Conservation (phyloP, 2,113 vertebrate species). For the Leucoraja erinaceus region DNA sequence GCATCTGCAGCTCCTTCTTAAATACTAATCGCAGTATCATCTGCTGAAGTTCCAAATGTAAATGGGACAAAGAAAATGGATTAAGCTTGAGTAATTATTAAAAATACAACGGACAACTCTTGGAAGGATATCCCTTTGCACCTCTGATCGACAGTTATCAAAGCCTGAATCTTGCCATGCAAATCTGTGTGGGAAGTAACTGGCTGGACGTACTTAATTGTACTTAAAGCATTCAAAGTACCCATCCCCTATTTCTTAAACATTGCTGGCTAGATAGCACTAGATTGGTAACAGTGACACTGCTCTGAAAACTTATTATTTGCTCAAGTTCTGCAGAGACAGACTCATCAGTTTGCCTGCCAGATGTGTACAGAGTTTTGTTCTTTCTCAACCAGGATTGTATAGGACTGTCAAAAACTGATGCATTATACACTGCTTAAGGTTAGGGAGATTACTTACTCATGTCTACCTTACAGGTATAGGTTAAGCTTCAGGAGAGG, state of each 20-base stretch:
- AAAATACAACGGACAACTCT: not conserved
- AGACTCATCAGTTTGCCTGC: not conserved
- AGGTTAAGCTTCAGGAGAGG: not conserved
- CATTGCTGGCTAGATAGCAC: not conserved
- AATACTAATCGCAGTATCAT: not conserved
- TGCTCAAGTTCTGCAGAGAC: not conserved
- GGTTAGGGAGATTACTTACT: not conserved
- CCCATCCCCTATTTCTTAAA: not conserved
- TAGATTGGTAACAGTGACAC: not conserved
- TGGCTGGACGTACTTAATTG: not conserved
- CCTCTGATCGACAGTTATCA: not conserved
- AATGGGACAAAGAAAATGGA: not conserved
- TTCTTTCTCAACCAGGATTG: not conserved
- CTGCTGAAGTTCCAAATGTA: not conserved
- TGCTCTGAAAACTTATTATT: not conserved
- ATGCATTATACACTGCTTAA: not conserved
- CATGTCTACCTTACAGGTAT: not conserved
- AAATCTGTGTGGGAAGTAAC: not conserved
- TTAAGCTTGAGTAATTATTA: not conserved
- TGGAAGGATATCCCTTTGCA: not conserved
- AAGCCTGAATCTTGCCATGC: not conserved
- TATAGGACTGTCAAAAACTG: constrained; percentile 1
- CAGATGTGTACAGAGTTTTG: not conserved
- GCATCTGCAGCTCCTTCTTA: too few relatives aligned
- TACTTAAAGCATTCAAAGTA: not conserved